Evolutionary conservation across 64 coral and sea anemone species (phyloP).

Genomic region (Cladopsammia gracilis): DNA sequence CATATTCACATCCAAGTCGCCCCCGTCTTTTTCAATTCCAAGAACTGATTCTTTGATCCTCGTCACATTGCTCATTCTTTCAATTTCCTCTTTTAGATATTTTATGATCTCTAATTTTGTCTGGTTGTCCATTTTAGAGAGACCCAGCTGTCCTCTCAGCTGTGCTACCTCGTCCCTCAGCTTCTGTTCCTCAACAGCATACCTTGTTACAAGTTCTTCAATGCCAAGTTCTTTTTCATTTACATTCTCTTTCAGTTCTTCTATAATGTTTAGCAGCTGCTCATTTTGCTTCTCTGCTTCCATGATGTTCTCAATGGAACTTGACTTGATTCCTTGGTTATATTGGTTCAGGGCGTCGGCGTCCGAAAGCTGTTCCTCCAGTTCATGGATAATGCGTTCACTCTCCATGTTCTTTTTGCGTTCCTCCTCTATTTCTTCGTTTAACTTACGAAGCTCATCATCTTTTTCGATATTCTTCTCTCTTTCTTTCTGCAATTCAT

Average conservation of each 20-base stretch:
- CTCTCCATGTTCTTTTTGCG: constrained; percentile 24
- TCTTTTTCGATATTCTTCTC: constrained; percentile 37
- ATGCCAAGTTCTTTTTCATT: constrained; percentile 89
- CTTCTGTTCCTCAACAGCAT: constrained; percentile 86
- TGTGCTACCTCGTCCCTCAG: constrained; percentile 68
- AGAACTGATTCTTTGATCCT: constrained; percentile 49
- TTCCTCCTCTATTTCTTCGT: constrained; percentile 59
- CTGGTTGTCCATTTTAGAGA: constrained; percentile 83
- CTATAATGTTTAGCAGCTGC: constrained; percentile 74
- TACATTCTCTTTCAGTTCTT: constrained; percentile 77
- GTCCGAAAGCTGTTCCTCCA: constrained; percentile 66
- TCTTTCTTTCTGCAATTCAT: constrained; percentile 46
- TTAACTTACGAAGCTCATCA: constrained; percentile 57
- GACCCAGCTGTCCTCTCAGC: constrained; percentile 68
- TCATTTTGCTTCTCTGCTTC: constrained; percentile 86
- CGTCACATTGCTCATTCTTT: constrained; percentile 30
- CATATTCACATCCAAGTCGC: not conserved
- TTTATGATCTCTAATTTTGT: constrained; percentile 87
- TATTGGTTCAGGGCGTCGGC: constrained; percentile 77
- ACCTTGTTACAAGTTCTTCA: constrained; percentile 80
- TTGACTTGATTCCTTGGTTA: constrained; percentile 82
- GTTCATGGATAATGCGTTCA: constrained; percentile 37
- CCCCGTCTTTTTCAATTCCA: constrained; percentile 16
- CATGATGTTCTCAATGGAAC: constrained; percentile 82
- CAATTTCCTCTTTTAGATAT: constrained; percentile 76